phyloP scores from a whole-genome alignment of 2,113 vertebrate species.

The Bettongia penicillata region DNA sequence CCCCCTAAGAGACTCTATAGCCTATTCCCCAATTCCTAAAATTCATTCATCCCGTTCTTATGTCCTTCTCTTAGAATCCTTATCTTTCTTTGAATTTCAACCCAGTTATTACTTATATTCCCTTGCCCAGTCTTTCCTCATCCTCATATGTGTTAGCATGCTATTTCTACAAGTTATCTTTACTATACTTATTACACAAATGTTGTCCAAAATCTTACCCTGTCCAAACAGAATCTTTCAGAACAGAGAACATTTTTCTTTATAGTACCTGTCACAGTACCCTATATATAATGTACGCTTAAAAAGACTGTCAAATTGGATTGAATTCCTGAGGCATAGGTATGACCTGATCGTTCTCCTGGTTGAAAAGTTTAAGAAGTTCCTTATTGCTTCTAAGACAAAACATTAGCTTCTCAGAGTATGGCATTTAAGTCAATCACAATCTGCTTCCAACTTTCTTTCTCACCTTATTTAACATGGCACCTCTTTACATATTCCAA shows the following conservation, averaged over 20 bases:
- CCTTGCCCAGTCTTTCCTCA: no score
- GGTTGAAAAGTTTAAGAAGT: neutral
- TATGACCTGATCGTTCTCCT: neutral
- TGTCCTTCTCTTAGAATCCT: neutral
- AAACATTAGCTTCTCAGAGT: neutral
- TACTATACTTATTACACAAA: neutral
- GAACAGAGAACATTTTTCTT: no score
- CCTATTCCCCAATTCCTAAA: neutral
- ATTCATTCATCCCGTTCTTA: neutral
- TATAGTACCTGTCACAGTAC: no score
- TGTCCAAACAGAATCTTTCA: neutral
- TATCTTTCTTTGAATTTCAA: neutral
- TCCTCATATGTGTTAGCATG: neutral
- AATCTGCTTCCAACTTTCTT: neutral
- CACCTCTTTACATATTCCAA: neutral
- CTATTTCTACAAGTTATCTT: neutral
- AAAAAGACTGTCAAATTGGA: no score
- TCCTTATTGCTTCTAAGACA: neutral
- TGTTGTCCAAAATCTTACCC: neutral
- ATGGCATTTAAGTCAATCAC: neutral
- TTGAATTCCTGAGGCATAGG: neutral
- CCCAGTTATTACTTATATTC: neutral
- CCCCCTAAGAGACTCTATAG: neutral
- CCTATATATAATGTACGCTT: no score
- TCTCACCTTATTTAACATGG: neutral